Evolutionary conservation across 2,797 vertebrate genomes (phyloP).

Genomic region (Lagorchestes hirsutus): DNA sequence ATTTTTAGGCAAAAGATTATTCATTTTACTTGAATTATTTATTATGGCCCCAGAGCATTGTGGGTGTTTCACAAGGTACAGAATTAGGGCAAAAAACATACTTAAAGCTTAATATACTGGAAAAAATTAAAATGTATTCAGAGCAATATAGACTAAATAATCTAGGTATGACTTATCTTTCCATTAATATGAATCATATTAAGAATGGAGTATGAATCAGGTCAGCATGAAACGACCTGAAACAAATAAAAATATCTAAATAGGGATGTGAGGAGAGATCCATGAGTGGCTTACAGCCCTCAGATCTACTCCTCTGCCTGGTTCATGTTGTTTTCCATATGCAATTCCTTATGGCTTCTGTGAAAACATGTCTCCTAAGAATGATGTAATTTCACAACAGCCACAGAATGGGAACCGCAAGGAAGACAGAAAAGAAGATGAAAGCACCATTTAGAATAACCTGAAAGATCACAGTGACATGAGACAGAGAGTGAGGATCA

Average conservation of each 20-base stretch:
- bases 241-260: neutral
- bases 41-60: neutral
- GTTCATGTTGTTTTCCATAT: neutral
- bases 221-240: neutral
- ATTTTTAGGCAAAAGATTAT: slow-evolving; percentile 8
- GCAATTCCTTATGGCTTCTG: neutral
- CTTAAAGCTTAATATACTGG: neutral
- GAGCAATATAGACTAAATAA: neutral
- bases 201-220: neutral
- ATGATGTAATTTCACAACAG: neutral
- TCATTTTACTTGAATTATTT: slow-evolving; percentile 44
- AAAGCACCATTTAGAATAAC: slow-evolving; percentile 32
- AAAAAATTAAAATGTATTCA: neutral
- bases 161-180: slow-evolving; percentile 26
- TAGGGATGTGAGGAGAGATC: no score
- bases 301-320: neutral
- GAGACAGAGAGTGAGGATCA: neutral
- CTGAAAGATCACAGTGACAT: neutral
- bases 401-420: neutral
- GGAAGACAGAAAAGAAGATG: slow-evolving; percentile 20
- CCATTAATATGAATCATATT: slow-evolving; percentile 4
- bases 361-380: neutral
- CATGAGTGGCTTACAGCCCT: neutral
- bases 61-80: neutral
- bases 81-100: neutral